A percentile compares a stretch with the other conserved stretches of the same genome.
Evolutionary conservation across 1,140 invertebrate species (phyloP).

Genomic region (Bombus pyrosoma): DNA sequence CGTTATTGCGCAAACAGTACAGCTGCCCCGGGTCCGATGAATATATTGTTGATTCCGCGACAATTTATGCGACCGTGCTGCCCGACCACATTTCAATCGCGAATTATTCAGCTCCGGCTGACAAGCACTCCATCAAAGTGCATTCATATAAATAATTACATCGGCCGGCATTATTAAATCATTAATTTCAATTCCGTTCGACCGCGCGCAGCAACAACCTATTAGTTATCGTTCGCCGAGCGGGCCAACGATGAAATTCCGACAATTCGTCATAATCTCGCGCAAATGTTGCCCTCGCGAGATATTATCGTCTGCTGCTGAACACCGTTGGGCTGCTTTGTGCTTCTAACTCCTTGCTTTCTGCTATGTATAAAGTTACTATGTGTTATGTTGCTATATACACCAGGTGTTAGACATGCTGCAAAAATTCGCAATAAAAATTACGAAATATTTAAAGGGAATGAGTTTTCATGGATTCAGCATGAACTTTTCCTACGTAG

Average conservation of each 20-base stretch:
- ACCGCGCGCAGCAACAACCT: conserved; percentile 60
- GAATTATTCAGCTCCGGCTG: conserved; percentile 72
- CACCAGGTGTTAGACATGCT: no score
- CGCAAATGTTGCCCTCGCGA: conserved; percentile 39
- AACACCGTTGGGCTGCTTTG: background rate
- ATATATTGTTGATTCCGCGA: conserved; percentile 77
- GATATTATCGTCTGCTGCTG: background rate
- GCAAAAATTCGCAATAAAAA: no score
- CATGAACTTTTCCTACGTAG: no score
- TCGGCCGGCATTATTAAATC: conserved; percentile 73
- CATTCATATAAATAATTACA: conserved; percentile 78
- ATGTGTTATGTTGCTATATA: no score
- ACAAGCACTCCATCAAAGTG: conserved; percentile 73
- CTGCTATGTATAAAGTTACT: background rate
- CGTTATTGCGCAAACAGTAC: conserved; percentile 66
- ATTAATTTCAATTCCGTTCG: conserved; percentile 69
- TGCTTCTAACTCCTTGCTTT: background rate
- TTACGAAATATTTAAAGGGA: no score
- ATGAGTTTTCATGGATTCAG: no score
- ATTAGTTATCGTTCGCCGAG: conserved; percentile 64
- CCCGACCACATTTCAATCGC: conserved; percentile 72
- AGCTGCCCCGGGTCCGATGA: conserved; percentile 63
- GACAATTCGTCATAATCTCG: conserved; percentile 57
- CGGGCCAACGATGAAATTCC: conserved; percentile 59
- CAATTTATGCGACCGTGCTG: conserved; percentile 73